These are phyloP conservation scores for Ardeotis arabs DNA, from an alignment of 2,113 vertebrate genomes.

Conservation along the genomic window DNA sequence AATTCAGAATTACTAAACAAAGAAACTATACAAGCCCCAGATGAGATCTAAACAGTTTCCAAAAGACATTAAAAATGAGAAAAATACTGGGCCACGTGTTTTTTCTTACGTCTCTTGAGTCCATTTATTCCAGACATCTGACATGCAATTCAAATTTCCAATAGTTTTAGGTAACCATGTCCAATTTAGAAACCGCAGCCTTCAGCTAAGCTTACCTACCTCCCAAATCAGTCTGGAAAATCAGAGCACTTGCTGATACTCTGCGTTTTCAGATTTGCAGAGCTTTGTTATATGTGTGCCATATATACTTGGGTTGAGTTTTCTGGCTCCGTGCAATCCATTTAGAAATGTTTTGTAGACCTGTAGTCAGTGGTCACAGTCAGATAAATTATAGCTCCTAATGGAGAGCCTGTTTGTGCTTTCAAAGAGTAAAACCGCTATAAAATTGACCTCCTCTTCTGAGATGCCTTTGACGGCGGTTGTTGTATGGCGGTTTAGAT, in stretches of 20 bases:
- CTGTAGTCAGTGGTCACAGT: conserved; percentile 13
- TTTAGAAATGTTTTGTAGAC: conserved; percentile 45
- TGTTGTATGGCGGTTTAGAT: conserved; percentile 9
- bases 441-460: conserved; percentile 56
- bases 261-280: conserved; percentile 27
- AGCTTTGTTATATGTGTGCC: conserved; percentile 1
- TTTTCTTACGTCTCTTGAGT: conserved; percentile 70
- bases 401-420: conserved; percentile 43
- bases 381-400: conserved; percentile 58
- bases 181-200: conserved; percentile 74
- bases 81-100: conserved; percentile 61
- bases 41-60: conserved; percentile 62
- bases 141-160: conserved; percentile 72
- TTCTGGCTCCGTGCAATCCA: neutral
- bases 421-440: conserved; percentile 60
- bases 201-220: conserved; percentile 61
- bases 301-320: neutral
- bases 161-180: conserved; percentile 75
- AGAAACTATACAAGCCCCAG: conserved; percentile 60
- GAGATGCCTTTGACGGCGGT: conserved; percentile 50
- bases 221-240: conserved; percentile 38
- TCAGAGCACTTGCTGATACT: conserved; percentile 56
- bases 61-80: conserved; percentile 49
- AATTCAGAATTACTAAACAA: conserved; percentile 58
- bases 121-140: conserved; percentile 75